phyloP scores from a whole-genome alignment of 2,797 vertebrate species.

The Apogon talboti region DNA sequence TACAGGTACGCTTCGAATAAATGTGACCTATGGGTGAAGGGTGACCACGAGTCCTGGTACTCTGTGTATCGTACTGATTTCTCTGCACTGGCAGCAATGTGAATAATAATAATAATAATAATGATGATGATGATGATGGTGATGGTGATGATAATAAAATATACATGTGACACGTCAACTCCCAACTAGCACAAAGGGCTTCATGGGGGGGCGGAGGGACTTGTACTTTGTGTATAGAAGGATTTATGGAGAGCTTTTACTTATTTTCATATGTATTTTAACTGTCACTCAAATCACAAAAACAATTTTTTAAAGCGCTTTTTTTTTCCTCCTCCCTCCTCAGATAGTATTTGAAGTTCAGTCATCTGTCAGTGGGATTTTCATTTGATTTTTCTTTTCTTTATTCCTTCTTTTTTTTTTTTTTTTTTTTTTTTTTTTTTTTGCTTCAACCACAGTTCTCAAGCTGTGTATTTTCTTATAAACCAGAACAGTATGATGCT shows the following conservation, averaged over 20 bases:
- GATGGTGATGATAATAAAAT: too few species aligned
- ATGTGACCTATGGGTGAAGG: slow-evolving; percentile 64
- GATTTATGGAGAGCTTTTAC: slow-evolving; percentile 99
- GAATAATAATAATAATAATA: slow-evolving; percentile 77
- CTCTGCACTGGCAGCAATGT: slow-evolving; percentile 94
- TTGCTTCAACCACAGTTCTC: slow-evolving; percentile 92
- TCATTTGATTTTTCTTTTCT: slow-evolving; percentile 55
- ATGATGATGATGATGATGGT: too few species aligned
- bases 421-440: slow-evolving; percentile 45
- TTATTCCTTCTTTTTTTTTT: slow-evolving; percentile 34
- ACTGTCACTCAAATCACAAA: slow-evolving; percentile 91
- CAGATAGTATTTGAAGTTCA: slow-evolving; percentile 84
- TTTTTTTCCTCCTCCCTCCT: slow-evolving; percentile 81
- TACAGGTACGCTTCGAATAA: slow-evolving; percentile 84
- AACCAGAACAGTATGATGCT: slow-evolving; percentile 88
- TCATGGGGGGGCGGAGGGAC: slow-evolving; percentile 83
- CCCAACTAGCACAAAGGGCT: slow-evolving; percentile 97
- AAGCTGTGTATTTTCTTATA: slow-evolving; percentile 96
- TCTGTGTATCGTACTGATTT: slow-evolving; percentile 89
- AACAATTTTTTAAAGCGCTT: slow-evolving; percentile 78
- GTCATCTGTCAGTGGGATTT: slow-evolving; percentile 82
- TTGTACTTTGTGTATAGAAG: slow-evolving; percentile 99
- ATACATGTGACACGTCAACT: slow-evolving; percentile 79
- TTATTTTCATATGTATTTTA: slow-evolving; percentile 99
- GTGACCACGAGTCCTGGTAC: slow-evolving; percentile 61